A percentile compares a stretch with the other conserved stretches of the same genome.
phyloP scores from a whole-genome alignment of 1,140 invertebrate species.

The Popillia japonica region DNA sequence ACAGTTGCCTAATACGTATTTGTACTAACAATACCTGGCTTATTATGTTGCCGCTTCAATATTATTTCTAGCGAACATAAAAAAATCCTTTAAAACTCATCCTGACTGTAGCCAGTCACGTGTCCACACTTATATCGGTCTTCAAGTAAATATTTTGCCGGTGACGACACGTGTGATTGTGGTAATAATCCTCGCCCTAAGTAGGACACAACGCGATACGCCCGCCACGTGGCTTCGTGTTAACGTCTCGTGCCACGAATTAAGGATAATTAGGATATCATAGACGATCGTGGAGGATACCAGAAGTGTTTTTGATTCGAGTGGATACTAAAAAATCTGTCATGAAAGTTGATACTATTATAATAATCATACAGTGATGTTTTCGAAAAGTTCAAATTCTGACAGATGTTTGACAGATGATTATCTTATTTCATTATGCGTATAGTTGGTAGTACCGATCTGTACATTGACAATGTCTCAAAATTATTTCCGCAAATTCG shows the following conservation, averaged over 20 bases:
- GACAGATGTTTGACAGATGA: too few relatives aligned
- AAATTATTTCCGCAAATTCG: too few relatives aligned
- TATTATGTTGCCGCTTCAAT: not conserved
- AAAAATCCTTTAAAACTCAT: not conserved
- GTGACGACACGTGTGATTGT: not conserved
- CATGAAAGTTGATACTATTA: not conserved
- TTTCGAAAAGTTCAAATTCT: too few relatives aligned
- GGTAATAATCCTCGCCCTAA: not conserved
- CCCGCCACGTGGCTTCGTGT: not conserved
- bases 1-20: not conserved
- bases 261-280: not conserved
- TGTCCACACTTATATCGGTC: not conserved
- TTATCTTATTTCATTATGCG: too few relatives aligned
- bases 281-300: not conserved
- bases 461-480: too few relatives aligned
- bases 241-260: not conserved
- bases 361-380: not conserved
- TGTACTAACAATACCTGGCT: not conserved
- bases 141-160: not conserved
- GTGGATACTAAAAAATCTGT: not conserved
- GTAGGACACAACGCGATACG: not conserved
- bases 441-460: too few relatives aligned
- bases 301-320: slow-evolving; percentile 2
- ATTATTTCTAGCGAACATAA: not conserved
- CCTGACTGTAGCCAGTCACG: not conserved